Base-by-base conservation (phyloP, 2,113 vertebrate genomes). In the Crotophaga sulcirostris region DNA sequence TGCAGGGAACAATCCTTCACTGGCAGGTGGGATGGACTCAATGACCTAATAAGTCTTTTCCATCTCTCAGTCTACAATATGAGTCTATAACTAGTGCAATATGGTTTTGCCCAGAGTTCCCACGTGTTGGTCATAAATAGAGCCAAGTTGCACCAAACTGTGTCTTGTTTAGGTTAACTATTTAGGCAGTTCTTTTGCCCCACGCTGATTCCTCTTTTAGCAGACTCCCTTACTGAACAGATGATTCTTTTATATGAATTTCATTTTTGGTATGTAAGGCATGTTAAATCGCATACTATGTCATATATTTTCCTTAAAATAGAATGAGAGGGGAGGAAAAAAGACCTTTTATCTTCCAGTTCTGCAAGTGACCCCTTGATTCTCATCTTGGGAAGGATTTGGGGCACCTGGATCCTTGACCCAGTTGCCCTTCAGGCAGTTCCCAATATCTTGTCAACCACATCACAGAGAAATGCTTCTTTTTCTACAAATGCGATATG, bases 1-100 rank as follows among this genome's bases (percentile, higher is more conserved):
- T 84, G 58, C 73, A 21, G 94, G 94, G 94, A 97, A 79, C 96
- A 90, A 96, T 96, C 90, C 85, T 78, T 97, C 93, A 87, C 90
- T 95, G 88, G 92, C 96, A 95, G 89, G 91, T 96, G 94, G 87
- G 84, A 87, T 90, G 81, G 74, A 91, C 87, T 96, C 91, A 67
- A 64, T 90, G 95, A 94, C 78, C 82, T 96, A 82, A 59, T 96
- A 89, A 59, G 78, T 56, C 91, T 95, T 95, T 95, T 91, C 91
- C 87, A 91, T 31, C 47, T 42, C 72, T 69, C 62, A 82, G 74
- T 79, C 86, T 51, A 60, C 3, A 18, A 85, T 92, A 96, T 83
- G 87, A 94, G 84, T 40, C 91, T 84, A 11, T 93, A 96, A 94
- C 79, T 84, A 84, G 68, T 84, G 85, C 63, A 85, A 73, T 59